phyloP scores from a whole-genome alignment of 1,140 invertebrate genomes.

The Caenorhabditis latens region DNA sequence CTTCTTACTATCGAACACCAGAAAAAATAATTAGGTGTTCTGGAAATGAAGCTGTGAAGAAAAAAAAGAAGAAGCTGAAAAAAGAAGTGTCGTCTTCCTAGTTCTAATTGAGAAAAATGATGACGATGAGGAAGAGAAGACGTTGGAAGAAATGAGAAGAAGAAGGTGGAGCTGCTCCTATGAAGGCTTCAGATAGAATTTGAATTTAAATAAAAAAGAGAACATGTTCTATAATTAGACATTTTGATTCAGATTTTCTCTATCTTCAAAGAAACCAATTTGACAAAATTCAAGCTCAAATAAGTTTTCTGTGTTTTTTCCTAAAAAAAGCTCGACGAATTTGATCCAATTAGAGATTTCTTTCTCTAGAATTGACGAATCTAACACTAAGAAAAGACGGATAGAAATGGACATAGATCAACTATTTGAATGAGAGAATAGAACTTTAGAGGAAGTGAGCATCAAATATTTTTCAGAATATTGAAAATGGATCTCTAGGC shows the following conservation, averaged over 20 bases:
- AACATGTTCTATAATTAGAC: conserved; percentile 34
- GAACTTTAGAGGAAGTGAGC: neutral
- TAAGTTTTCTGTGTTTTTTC: neutral
- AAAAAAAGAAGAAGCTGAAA: conserved; percentile 1
- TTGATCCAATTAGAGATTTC: conserved; percentile 8
- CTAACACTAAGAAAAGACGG: neutral
- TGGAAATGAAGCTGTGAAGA: conserved; percentile 4
- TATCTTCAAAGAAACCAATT: neutral
- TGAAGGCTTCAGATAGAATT: neutral
- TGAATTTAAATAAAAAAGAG: conserved; percentile 15
- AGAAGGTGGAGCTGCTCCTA: neutral
- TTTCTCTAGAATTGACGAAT: neutral
- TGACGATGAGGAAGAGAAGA: conserved; percentile 13
- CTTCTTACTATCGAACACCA: conserved; percentile 26
- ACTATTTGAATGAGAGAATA: neutral
- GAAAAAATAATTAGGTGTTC: conserved; percentile 33
- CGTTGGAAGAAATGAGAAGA: neutral
- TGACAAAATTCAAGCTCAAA: neutral
- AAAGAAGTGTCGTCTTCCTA: neutral
- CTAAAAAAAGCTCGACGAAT: neutral
- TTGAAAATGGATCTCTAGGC: neutral
- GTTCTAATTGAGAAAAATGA: conserved; percentile 23
- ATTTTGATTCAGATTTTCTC: neutral
- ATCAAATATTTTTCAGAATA: no score
- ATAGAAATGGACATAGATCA: conserved; percentile 8